Conservation (phyloP, 2,797 vertebrate genomes). For the Hirundo rustica region DNA sequence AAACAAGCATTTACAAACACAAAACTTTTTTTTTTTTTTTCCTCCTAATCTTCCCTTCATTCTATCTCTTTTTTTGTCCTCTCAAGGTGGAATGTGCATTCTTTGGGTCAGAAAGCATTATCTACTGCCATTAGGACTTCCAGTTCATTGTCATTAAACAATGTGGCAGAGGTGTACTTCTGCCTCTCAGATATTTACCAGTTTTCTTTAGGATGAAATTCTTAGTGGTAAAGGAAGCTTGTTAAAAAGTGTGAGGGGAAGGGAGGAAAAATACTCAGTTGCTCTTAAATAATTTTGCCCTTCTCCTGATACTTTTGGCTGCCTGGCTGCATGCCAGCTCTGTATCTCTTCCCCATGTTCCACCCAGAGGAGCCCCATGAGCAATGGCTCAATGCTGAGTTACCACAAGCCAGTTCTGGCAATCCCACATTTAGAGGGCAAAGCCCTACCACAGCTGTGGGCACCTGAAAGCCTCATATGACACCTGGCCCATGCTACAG, state of each 20-base stretch:
- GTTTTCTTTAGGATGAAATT: slow-evolving; percentile 13
- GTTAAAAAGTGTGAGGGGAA: not conserved
- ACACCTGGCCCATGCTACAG: not conserved
- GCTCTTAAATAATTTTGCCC: slow-evolving; percentile 18
- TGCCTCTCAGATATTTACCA: not conserved
- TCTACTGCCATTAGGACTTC: not conserved
- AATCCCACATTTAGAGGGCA: not conserved
- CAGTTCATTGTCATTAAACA: not conserved
- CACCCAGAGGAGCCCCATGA: not conserved
- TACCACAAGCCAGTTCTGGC: not conserved
- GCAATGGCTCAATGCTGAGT: not conserved
- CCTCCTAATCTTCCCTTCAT: not conserved
- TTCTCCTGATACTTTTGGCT: not conserved
- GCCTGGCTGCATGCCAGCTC: not conserved
- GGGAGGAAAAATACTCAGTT: not conserved
- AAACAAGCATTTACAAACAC: slow-evolving; percentile 5
- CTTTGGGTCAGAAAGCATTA: not conserved
- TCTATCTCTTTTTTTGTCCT: not conserved
- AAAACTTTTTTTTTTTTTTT: rapidly evolving
- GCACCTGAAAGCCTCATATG: not conserved
- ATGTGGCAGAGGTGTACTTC: not conserved
- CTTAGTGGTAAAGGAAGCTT: not conserved
- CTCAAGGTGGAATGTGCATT: slow-evolving; percentile 17
- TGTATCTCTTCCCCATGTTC: not conserved
- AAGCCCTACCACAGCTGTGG: not conserved